Conservation (phyloP, 2,888 invertebrate species). For the Teleogryllus oceanicus region DNA sequence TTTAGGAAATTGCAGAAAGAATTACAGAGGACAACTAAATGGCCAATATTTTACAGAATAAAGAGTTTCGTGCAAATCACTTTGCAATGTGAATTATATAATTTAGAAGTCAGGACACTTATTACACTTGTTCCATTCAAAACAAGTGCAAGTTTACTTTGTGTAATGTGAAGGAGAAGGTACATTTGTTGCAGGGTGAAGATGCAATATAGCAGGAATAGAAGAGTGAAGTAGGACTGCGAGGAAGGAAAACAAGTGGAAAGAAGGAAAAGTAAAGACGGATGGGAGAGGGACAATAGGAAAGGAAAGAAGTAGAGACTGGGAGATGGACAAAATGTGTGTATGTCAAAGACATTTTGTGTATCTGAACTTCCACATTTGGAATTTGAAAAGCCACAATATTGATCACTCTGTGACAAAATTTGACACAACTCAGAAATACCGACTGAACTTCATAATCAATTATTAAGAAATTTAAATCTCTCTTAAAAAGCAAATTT, state of each 20-base stretch:
- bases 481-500: slow-evolving; percentile 12
- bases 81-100: background rate
- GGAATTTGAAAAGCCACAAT: slow-evolving; percentile 18
- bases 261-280: background rate
- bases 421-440: background rate
- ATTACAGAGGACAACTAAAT: background rate
- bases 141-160: background rate
- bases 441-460: background rate
- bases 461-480: slow-evolving; percentile 18
- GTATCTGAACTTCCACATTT: background rate
- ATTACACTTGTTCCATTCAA: background rate
- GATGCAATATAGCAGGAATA: background rate
- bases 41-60: background rate
- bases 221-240: background rate
- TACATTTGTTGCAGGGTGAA: background rate
- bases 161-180: background rate
- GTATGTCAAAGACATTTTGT: background rate
- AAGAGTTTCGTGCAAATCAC: background rate
- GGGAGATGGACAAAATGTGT: background rate
- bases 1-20: background rate
- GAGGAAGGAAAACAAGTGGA: background rate
- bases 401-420: slow-evolving; percentile 3
- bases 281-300: background rate
- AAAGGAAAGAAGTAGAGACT: background rate
- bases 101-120: background rate